These are phyloP conservation scores for Steinernema feltiae DNA, from an alignment of 1,140 invertebrate genomes.

Conservation along the genomic window DNA sequence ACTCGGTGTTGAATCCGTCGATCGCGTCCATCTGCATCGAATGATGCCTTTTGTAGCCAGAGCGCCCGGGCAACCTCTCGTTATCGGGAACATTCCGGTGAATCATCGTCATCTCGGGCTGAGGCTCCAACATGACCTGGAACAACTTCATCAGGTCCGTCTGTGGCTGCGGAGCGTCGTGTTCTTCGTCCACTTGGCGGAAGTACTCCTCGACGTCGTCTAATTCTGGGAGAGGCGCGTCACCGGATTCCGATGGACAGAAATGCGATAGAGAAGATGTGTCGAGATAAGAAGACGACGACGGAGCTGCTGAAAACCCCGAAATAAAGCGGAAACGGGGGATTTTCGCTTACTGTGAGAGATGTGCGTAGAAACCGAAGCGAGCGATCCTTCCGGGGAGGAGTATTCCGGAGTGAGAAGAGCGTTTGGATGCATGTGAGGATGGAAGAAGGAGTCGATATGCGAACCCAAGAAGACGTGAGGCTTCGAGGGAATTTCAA, in stretches of 20 bases:
- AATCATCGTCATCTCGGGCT: background rate
- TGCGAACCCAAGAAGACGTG: background rate
- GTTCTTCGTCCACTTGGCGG: background rate
- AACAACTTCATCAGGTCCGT: background rate
- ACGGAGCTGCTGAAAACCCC: background rate
- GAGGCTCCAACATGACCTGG: background rate
- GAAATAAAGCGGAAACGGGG: background rate
- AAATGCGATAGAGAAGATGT: background rate
- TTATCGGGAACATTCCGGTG: background rate
- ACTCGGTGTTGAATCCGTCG: background rate
- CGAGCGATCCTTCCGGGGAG: background rate
- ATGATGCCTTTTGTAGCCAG: background rate
- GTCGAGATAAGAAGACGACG: background rate
- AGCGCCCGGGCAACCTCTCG: background rate
- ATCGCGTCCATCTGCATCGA: conserved; percentile 2
- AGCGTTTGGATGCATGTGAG: background rate
- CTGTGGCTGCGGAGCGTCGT: background rate
- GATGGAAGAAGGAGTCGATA: background rate
- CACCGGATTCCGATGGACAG: conserved; percentile 2
- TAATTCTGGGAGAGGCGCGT: background rate
- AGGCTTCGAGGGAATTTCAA: background rate
- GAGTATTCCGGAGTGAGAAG: background rate
- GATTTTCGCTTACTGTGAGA: background rate
- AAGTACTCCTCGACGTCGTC: conserved; percentile 3
- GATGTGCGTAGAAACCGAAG: background rate